These are phyloP conservation scores for Pachyrhynchus sulphureomaculatus DNA, from an alignment of 1,140 invertebrate species.

Conservation along the genomic window DNA sequence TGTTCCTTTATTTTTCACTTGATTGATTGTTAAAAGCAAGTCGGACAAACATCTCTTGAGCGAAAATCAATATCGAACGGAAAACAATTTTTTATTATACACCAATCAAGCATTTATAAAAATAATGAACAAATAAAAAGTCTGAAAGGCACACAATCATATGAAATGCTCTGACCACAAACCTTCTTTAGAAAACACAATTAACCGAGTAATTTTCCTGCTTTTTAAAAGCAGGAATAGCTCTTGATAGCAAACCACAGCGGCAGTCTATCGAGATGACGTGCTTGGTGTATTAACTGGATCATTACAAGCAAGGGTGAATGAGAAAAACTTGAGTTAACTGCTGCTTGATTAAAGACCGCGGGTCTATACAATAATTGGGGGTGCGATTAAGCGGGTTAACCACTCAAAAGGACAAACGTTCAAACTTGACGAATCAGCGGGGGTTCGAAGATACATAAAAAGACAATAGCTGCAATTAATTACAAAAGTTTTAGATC, in stretches of 20 bases:
- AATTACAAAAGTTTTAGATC: not conserved
- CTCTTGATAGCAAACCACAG: slow-evolving; percentile 25
- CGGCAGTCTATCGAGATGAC: slow-evolving; percentile 15
- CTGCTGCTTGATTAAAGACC: slow-evolving; percentile 41
- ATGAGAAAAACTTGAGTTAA: slow-evolving; percentile 37
- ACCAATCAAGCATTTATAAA: slow-evolving; percentile 1
- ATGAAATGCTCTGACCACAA: slow-evolving; percentile 5
- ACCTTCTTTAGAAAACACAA: slow-evolving; percentile 25
- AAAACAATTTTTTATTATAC: not conserved
- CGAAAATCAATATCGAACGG: not conserved
- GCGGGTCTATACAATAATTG: slow-evolving; percentile 29
- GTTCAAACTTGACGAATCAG: slow-evolving; percentile 32
- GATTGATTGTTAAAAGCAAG: too few species aligned
- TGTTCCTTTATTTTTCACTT: too few species aligned
- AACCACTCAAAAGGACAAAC: slow-evolving; percentile 38
- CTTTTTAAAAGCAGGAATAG: slow-evolving; percentile 20
- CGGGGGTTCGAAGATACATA: slow-evolving; percentile 9
- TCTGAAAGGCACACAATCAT: slow-evolving; percentile 2
- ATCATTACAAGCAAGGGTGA: slow-evolving; percentile 35
- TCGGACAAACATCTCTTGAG: too few species aligned
- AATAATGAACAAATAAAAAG: slow-evolving; percentile 22
- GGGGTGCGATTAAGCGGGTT: slow-evolving; percentile 34
- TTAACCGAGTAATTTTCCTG: slow-evolving; percentile 30
- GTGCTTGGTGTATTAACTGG: slow-evolving; percentile 36
- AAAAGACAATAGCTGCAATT: not conserved